Evolutionary conservation across 2,888 invertebrate genomes (phyloP).

Genomic region (Thecophora atra): DNA sequence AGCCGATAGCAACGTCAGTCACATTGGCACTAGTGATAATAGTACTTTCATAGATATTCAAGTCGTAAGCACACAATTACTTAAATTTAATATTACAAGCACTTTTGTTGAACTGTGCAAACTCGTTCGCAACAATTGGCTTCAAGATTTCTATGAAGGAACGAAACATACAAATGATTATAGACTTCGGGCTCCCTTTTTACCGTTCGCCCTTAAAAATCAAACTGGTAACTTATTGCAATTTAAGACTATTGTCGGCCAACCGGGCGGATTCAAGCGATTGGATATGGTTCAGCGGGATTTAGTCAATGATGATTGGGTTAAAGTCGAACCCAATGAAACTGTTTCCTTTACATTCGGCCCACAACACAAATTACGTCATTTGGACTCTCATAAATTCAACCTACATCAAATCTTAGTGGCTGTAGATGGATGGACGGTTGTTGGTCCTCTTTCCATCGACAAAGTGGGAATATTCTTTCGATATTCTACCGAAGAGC

Average conservation of each 20-base stretch:
- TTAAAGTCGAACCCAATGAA: slow-evolving; percentile 76
- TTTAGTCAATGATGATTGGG: slow-evolving; percentile 73
- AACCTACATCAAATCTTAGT: slow-evolving; percentile 89
- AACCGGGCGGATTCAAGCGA: slow-evolving; percentile 70
- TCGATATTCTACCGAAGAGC: slow-evolving; percentile 69
- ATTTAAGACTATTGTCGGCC: slow-evolving; percentile 85
- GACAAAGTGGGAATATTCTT: slow-evolving; percentile 97
- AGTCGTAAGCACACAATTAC: slow-evolving; percentile 75
- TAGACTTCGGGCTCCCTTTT: slow-evolving; percentile 85
- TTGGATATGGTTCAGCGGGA: slow-evolving; percentile 58
- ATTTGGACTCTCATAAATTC: slow-evolving; percentile 79
- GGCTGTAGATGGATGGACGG: slow-evolving; percentile 89
- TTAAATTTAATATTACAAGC: slow-evolving; percentile 90
- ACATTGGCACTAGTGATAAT: background rate
- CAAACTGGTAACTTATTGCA: slow-evolving; percentile 86
- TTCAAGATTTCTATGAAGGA: slow-evolving; percentile 75
- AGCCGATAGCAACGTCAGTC: slow-evolving; percentile 7
- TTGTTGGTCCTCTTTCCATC: slow-evolving; percentile 88
- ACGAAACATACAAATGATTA: slow-evolving; percentile 63
- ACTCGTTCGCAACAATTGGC: slow-evolving; percentile 87
- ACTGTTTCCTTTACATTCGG: slow-evolving; percentile 89
- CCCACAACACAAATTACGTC: slow-evolving; percentile 75
- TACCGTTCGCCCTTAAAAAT: slow-evolving; percentile 93
- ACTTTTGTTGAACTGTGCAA: slow-evolving; percentile 85
- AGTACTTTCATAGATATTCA: slow-evolving; percentile 69